Conservation (phyloP, 1,140 invertebrate genomes). For the Magallana angulata region DNA sequence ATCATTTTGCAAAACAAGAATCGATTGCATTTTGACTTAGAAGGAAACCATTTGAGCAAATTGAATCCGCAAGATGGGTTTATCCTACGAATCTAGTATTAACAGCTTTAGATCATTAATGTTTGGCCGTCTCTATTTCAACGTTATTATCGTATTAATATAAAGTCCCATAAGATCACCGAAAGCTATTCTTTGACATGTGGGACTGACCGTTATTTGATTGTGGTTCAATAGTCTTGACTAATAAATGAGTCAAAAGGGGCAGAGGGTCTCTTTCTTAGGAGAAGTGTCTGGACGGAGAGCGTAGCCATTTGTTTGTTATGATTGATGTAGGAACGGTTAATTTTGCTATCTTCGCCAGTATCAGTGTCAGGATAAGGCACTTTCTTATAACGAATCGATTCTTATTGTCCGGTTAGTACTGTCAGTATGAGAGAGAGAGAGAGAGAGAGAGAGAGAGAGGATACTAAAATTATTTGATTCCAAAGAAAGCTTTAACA, state of each 20-base stretch:
- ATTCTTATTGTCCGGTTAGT: too few species aligned
- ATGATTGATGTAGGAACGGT: background rate
- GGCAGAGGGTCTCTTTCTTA: background rate
- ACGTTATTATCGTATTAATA: conserved; percentile 17
- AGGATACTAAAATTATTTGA: too few species aligned
- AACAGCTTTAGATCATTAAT: conserved; percentile 16
- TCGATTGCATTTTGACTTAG: conserved; percentile 17
- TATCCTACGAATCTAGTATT: background rate
- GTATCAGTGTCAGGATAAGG: too few species aligned
- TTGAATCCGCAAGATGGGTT: background rate
- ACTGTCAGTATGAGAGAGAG: too few species aligned
- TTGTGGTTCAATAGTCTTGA: background rate
- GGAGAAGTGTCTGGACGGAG: background rate
- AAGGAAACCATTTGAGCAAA: conserved; percentile 3
- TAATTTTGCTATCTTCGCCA: background rate
- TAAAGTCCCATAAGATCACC: conserved; percentile 6
- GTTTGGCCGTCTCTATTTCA: background rate
- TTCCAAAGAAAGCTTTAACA: too few species aligned
- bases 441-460: too few species aligned
- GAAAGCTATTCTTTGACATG: background rate
- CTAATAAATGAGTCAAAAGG: background rate
- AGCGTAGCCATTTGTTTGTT: background rate
- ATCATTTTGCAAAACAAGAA: background rate
- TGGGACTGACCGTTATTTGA: conserved; percentile 4
- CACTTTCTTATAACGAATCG: too few species aligned